phyloP scores from a whole-genome alignment of 2,113 vertebrate species.

The Camelus bactrianus region DNA sequence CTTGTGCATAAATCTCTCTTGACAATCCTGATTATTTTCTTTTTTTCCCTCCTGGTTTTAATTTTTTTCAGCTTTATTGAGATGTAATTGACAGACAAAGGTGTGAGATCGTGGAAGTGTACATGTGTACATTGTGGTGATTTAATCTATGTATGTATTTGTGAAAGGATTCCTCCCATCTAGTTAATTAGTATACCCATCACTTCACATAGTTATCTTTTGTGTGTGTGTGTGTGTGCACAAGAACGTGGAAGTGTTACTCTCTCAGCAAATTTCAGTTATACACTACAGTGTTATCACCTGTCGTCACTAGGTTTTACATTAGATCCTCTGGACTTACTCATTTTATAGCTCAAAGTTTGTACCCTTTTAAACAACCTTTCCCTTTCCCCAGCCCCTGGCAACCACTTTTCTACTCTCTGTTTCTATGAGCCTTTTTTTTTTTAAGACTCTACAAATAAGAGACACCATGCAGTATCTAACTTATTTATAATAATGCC shows the following conservation, averaged over 20 bases:
- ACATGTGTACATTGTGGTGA: not conserved
- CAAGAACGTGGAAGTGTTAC: not conserved
- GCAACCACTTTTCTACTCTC: not conserved
- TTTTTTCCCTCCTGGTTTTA: not conserved
- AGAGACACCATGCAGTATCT: not conserved
- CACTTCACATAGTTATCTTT: not conserved
- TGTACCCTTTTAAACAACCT: not conserved
- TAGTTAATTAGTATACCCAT: not conserved
- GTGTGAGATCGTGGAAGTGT: not conserved
- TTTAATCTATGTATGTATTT: not conserved
- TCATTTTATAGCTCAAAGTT: not conserved
- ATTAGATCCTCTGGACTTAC: not conserved
- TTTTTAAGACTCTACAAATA: not conserved
- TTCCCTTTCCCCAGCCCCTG: not conserved
- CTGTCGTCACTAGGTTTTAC: not conserved
- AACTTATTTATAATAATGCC: not conserved
- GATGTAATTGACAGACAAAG: not conserved
- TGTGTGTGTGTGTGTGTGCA: not conserved
- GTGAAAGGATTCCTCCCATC: not conserved
- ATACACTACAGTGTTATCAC: not conserved
- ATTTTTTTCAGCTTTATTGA: not conserved
- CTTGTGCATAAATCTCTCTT: not conserved
- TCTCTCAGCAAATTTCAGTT: not conserved
- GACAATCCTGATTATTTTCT: not conserved
- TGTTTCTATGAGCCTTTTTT: not conserved